These are phyloP conservation scores for Barbus barbus DNA, from an alignment of 2,113 vertebrate genomes.

Conservation along the genomic window DNA sequence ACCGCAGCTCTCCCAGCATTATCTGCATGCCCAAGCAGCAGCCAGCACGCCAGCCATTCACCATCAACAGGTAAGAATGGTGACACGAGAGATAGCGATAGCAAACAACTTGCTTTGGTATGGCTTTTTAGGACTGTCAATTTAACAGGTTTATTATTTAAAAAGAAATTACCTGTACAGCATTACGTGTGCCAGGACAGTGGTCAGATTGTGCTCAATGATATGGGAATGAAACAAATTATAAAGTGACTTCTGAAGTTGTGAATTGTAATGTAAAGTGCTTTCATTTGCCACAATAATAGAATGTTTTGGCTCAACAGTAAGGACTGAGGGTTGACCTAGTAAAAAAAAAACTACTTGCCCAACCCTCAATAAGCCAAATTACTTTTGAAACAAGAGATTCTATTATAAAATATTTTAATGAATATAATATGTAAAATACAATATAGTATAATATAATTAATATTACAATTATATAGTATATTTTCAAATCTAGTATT, in stretches of 20 bases:
- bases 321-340: background rate
- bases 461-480: too few relatives aligned
- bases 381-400: too few relatives aligned
- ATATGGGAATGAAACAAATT: background rate
- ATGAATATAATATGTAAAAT: too few relatives aligned
- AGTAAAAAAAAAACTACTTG: too few relatives aligned
- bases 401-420: too few relatives aligned
- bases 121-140: background rate
- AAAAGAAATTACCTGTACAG: background rate
- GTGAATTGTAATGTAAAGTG: background rate
- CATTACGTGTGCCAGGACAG: background rate
- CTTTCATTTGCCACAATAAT: background rate
- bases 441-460: background rate
- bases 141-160: background rate
- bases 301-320: background rate
- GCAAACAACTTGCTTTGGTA: background rate
- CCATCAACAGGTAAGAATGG: constrained; percentile 92
- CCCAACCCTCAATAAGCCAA: too few relatives aligned
- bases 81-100: background rate
- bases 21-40: constrained; percentile 99
- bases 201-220: background rate
- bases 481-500: background rate
- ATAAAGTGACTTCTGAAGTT: background rate
- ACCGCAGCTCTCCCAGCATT: constrained; percentile 98
- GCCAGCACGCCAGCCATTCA: constrained; percentile 97